Percentiles rank a stretch among this genome's conserved stretches.
These are phyloP conservation scores for Botia kubotai DNA, from an alignment of 2,797 vertebrate species.

Conservation along the genomic window DNA sequence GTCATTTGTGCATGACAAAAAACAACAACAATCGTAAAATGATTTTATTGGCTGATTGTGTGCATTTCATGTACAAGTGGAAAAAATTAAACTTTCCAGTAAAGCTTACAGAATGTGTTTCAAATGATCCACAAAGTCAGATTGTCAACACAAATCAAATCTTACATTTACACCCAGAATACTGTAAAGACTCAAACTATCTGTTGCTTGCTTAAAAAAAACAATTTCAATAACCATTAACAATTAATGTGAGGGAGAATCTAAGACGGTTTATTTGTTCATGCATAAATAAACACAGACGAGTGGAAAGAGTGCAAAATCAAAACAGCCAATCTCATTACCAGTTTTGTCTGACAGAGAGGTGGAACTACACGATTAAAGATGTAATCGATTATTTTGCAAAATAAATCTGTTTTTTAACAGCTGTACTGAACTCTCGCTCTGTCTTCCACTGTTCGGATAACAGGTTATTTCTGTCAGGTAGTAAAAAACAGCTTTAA, in stretches of 20 bases:
- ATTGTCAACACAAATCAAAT: slow-evolving; percentile 42
- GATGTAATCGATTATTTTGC: not conserved
- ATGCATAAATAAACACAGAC: slow-evolving; percentile 16
- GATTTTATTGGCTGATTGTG: slow-evolving; percentile 81
- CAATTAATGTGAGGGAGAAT: slow-evolving; percentile 15
- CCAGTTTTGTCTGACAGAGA: not conserved
- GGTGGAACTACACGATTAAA: not conserved
- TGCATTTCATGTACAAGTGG: slow-evolving; percentile 71
- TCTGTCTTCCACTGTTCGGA: not conserved
- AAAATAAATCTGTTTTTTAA: not conserved
- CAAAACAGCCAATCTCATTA: not conserved
- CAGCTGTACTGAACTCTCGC: not conserved
- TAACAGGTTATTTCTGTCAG: not conserved
- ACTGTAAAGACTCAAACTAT: slow-evolving; percentile 44
- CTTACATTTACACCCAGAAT: slow-evolving; percentile 40
- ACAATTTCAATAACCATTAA: not conserved
- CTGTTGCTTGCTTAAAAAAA: slow-evolving; percentile 3
- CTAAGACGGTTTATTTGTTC: slow-evolving; percentile 20
- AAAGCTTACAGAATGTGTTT: slow-evolving; percentile 35
- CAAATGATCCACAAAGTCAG: slow-evolving; percentile 41
- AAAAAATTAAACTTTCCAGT: slow-evolving; percentile 64
- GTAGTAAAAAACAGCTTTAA: not conserved
- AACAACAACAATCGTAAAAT: slow-evolving; percentile 82
- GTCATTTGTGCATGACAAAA: slow-evolving; percentile 70
- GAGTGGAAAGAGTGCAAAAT: slow-evolving; percentile 5